phyloP scores from a whole-genome alignment of 2,888 invertebrate genomes.

The Spicauda simplicius region DNA sequence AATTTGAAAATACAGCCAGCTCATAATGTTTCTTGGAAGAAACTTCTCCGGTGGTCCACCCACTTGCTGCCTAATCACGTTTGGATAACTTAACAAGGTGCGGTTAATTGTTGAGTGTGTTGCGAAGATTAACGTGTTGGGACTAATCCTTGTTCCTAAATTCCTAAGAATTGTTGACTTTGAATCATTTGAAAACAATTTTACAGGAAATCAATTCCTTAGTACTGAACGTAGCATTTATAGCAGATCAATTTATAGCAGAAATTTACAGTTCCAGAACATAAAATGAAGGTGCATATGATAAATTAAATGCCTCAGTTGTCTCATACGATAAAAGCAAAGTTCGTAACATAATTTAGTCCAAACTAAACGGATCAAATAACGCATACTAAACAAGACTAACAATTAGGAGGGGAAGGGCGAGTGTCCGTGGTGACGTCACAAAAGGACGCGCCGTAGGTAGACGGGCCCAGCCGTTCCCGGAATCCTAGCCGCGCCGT shows the following conservation, averaged over 20 bases:
- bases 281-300: too few relatives aligned
- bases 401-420: slow-evolving; percentile 58
- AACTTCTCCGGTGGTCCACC: slow-evolving; percentile 39
- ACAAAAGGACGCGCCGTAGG: slow-evolving; percentile 64
- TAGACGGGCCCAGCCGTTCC: slow-evolving; percentile 59
- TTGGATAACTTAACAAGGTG: slow-evolving; percentile 29
- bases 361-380: slow-evolving; percentile 50
- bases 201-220: neutral
- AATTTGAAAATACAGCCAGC: neutral
- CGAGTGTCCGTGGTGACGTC: slow-evolving; percentile 63
- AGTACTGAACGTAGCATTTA: too few relatives aligned
- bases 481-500: slow-evolving; percentile 53
- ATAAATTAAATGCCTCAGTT: too few relatives aligned
- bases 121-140: slow-evolving; percentile 14
- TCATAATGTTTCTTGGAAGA: slow-evolving; percentile 18
- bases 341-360: slow-evolving; percentile 7
- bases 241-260: neutral
- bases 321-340: too few relatives aligned
- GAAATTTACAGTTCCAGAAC: too few relatives aligned
- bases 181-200: slow-evolving; percentile 15
- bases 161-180: neutral
- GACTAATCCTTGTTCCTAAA: neutral
- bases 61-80: slow-evolving; percentile 12
- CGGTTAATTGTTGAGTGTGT: slow-evolving; percentile 22
- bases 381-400: slow-evolving; percentile 56